Evolutionary conservation across 2,888 invertebrate genomes (phyloP), one percentile per base, ranked within the genome.

Genomic region (Asteroscopus sphinx): DNA sequence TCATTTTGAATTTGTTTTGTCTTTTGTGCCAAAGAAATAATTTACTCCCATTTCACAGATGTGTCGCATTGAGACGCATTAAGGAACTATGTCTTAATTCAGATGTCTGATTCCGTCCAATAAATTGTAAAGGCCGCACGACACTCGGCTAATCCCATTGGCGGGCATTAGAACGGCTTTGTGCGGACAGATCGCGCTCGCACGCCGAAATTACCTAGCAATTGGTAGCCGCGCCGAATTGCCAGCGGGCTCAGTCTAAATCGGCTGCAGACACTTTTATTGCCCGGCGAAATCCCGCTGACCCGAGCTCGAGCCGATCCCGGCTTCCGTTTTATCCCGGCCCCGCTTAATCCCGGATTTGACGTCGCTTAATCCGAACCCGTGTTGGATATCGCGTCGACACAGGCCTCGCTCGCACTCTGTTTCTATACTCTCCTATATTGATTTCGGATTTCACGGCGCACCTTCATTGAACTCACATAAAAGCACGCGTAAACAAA

Each of bases 371-470:
- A 95, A 95, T 95, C 95, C 95, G 93, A 86, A 94, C 95, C 95
- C 95, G 94, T 95, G 95, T 95, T 94, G 95, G 95, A 94, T 95
- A 94, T 95, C 95, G 95, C 95, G 95, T 91, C 93, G 91, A 90
- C 93, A 93, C 93, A 93, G 90, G 87, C 88, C 86, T 86, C 88
- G 81, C 81, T 86, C 88, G 84, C 85, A 84, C 90, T 87, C 85
- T 83, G 86, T 85, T 80, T 80, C 82, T 85, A 83, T 81, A 77
- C 78, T 78, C 79, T 73, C 69, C 74, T 88, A 83, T 91, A 93
- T 91, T 88, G 92, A 92, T 91, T 91, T 87, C 77, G 83, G 83
- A 87, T 88, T 91, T 87, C 76, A 84, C 76, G 62, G 73, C 80
- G 71, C 83, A 86, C 85, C 86, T 89, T 81, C 76, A 81, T 72